Base-by-base conservation (phyloP, 2,113 vertebrate genomes). In the Dasypus novemcinctus region DNA sequence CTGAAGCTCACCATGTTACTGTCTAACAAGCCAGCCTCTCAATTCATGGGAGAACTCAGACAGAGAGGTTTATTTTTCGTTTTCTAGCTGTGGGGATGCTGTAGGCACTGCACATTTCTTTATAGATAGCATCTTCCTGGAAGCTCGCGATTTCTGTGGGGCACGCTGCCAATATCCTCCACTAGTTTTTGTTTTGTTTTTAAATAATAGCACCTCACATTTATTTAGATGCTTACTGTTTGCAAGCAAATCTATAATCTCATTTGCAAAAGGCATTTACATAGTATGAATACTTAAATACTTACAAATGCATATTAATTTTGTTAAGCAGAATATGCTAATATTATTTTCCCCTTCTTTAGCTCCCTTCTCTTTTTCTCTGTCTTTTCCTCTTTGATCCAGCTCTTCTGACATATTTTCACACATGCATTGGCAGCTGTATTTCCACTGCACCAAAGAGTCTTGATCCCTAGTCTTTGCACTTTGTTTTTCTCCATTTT, bases 181-280 rank as follows among this genome's bases (percentile, higher is more conserved):
- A 20, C 41, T 83, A 49, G 72, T 43, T 57, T 57, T 18, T 81
- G 57, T 93, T 80, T 87, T 75, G 78, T 31, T 86, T 95, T 89
- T 86, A 54, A 95, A 95, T 93, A 96, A 82, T 90, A 92, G 46
- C 75, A 94, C 79, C 63, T 96, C 91, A 46, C n/a, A n/a, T 82
- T 96, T 95, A 90, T 94, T 94, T 89, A 96, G 52, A 89, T 2
- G 18, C 43, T 87, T 79, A 80, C 92, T 93, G n/a, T 94, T 90
- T 96, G 90, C 91, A 95, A 93, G 78, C 76, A 97, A 78, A 92
- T 88, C 76, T 93, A 68, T 96, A 78, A 85, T 88, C 89, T 94
- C 41, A 91, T 91, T 96, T 91, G 95, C 93, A 95, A 93, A 96
- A 86, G 43, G 15, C 27, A 94, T 81, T 96, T 85, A 75, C 13